phyloP scores from a whole-genome alignment of 2,113 vertebrate species.

The Ginglymostoma cirratum region DNA sequence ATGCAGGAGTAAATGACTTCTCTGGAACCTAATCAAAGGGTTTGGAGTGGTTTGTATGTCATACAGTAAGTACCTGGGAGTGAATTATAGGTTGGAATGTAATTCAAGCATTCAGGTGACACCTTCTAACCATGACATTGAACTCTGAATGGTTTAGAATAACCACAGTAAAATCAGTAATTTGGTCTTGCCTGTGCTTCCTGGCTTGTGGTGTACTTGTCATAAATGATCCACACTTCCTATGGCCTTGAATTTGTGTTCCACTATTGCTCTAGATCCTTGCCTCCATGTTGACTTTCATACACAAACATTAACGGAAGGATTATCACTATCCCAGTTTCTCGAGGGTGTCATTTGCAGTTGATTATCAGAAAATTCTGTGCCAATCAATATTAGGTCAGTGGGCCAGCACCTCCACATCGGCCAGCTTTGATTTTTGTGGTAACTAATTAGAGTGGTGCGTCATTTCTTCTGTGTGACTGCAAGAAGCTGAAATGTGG shows the following conservation, averaged over 20 bases:
- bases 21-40: not conserved
- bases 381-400: constrained; percentile 7
- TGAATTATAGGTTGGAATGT: not conserved
- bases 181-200: not conserved
- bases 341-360: not conserved
- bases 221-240: not conserved
- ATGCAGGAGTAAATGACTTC: not conserved
- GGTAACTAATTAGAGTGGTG: not conserved
- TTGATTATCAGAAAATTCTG: constrained; percentile 24
- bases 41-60: not conserved
- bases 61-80: not conserved
- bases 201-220: not conserved
- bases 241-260: not conserved
- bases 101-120: not conserved
- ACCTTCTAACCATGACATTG: not conserved
- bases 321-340: not conserved
- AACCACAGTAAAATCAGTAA: not conserved
- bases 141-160: not conserved
- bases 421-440: constrained; percentile 9
- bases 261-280: not conserved
- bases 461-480: not conserved
- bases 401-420: not conserved
- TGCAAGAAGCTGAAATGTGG: not conserved
- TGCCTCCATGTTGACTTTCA: not conserved
- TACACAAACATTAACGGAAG: not conserved